phyloP scores from a whole-genome alignment of 2,888 invertebrate species.

The Melanostoma mellinum region DNA sequence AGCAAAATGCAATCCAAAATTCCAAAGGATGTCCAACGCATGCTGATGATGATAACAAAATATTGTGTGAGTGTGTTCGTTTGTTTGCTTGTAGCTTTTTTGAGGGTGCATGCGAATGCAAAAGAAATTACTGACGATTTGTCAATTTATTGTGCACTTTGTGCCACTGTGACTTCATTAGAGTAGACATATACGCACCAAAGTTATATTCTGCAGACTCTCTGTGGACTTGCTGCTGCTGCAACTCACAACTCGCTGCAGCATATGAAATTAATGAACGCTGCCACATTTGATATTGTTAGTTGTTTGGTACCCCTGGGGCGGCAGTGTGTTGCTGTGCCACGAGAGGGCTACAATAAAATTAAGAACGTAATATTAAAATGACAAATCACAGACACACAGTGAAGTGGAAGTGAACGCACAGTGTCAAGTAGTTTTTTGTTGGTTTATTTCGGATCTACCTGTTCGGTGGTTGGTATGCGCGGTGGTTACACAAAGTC shows the following conservation, averaged over 20 bases:
- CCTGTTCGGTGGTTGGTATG: conserved; percentile 50
- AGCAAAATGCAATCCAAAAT: too few species aligned
- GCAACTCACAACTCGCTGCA: conserved; percentile 19
- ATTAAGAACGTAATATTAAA: conserved; percentile 72
- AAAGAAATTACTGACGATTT: conserved; percentile 66
- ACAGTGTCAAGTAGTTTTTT: conserved; percentile 70
- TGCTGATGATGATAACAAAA: too few species aligned
- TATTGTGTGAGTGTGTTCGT: neutral
- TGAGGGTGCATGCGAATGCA: conserved; percentile 49
- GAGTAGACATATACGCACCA: conserved; percentile 48
- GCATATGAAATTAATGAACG: conserved; percentile 78
- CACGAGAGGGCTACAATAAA: conserved; percentile 53
- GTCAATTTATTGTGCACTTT: conserved; percentile 70
- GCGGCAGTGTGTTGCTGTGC: conserved; percentile 54
- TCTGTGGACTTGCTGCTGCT: neutral
- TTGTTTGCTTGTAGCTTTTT: conserved; percentile 23
- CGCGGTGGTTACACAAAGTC: conserved; percentile 47
- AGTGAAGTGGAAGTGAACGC: conserved; percentile 22
- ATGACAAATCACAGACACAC: conserved; percentile 68
- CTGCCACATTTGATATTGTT: conserved; percentile 76
- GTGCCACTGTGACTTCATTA: conserved; percentile 73
- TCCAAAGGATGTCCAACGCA: too few species aligned
- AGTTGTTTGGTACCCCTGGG: conserved; percentile 69
- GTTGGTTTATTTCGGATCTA: conserved; percentile 60
- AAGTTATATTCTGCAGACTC: conserved; percentile 10